phyloP scores from a whole-genome alignment of 2,888 invertebrate genomes.

The Listrodromus nycthemerus region DNA sequence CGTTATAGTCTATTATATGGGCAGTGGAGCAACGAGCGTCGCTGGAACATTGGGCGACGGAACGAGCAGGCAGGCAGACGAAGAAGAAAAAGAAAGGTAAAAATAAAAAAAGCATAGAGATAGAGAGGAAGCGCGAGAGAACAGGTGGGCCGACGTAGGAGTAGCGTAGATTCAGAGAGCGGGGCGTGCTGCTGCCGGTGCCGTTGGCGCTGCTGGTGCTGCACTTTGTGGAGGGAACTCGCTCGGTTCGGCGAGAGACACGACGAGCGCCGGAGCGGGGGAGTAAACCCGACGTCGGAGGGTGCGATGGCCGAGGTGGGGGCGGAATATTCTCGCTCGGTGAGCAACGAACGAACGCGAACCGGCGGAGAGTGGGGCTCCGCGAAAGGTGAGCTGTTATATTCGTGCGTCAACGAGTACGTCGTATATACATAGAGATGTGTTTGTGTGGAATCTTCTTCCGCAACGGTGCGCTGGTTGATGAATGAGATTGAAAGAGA shows the following conservation, averaged over 20 bases:
- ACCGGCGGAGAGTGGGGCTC: conserved; percentile 64
- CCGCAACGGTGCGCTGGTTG: conserved; percentile 56
- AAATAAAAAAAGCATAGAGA: conserved; percentile 12
- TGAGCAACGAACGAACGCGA: conserved; percentile 40
- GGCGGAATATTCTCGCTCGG: conserved; percentile 33
- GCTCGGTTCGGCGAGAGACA: conserved; percentile 1
- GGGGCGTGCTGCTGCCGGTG: conserved; percentile 24
- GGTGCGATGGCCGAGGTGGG: conserved; percentile 64
- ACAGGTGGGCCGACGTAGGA: conserved; percentile 78
- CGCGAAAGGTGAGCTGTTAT: conserved; percentile 65
- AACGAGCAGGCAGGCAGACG: conserved; percentile 12
- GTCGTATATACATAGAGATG: background rate
- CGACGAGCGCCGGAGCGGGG: conserved; percentile 28
- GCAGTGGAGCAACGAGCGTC: conserved; percentile 39
- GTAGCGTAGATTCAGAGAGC: conserved; percentile 69
- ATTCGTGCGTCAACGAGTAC: conserved; percentile 7
- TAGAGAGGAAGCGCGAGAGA: conserved; percentile 69
- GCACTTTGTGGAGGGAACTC: conserved; percentile 37
- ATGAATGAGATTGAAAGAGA: conserved; percentile 64
- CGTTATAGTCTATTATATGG: conserved; percentile 66
- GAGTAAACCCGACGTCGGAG: conserved; percentile 47
- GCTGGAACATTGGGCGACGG: conserved; percentile 4
- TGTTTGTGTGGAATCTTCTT: background rate
- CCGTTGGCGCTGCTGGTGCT: conserved; percentile 14
- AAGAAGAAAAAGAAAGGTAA: background rate